A percentile compares a stretch with the other conserved stretches of the same genome.
These are phyloP conservation scores for Nipponacmea schrenckii DNA, from an alignment of 2,888 invertebrate genomes.

Conservation along the genomic window DNA sequence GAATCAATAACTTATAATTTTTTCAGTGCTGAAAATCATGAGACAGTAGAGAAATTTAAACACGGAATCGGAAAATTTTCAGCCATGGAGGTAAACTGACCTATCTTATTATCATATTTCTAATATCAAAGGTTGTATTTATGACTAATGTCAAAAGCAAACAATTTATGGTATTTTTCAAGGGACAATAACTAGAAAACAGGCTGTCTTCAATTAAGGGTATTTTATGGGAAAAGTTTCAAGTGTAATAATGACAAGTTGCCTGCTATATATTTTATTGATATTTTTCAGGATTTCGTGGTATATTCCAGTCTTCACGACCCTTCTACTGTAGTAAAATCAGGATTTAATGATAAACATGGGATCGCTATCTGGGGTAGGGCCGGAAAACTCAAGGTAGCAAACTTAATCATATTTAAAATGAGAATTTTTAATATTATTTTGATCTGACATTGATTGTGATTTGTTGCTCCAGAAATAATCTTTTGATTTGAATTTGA, in stretches of 20 bases:
- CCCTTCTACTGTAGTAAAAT: slow-evolving; percentile 75
- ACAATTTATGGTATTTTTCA: no score
- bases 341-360: slow-evolving; percentile 79
- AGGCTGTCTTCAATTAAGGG: no score
- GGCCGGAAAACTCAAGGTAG: slow-evolving; percentile 78
- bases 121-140: no score
- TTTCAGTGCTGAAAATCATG: slow-evolving; percentile 76
- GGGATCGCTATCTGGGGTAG: slow-evolving; percentile 83
- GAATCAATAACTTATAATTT: slow-evolving; percentile 63
- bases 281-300: slow-evolving; percentile 68
- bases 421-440: background rate
- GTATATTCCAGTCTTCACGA: slow-evolving; percentile 77
- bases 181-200: no score
- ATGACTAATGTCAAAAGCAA: no score
- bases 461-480: no score
- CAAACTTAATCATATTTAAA: background rate
- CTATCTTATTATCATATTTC: background rate
- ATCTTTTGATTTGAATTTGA: no score
- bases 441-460: background rate
- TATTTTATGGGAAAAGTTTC: no score
- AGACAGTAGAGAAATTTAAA: slow-evolving; percentile 75
- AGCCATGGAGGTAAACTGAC: slow-evolving; percentile 70
- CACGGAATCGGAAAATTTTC: slow-evolving; percentile 79
- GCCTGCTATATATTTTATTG: no score
- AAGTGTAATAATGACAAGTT: no score